These are phyloP conservation scores for Albula glossodonta DNA, from an alignment of 2,113 vertebrate genomes.

Conservation along the genomic window DNA sequence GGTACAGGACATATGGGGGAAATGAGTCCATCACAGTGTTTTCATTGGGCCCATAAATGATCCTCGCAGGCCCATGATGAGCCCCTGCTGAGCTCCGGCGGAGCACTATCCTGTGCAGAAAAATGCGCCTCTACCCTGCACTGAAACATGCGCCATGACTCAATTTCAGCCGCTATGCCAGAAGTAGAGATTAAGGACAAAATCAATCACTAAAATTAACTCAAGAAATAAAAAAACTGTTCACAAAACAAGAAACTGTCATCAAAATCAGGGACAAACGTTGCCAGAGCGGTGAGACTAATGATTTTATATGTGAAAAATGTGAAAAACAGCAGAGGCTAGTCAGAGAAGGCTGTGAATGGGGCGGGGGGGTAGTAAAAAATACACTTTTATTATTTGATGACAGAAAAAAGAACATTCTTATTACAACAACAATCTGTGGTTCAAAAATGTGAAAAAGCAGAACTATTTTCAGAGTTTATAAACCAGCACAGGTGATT, in stretches of 20 bases:
- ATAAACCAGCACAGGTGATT: too few species aligned
- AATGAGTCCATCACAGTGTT: neutral
- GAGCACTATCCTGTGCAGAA: too few species aligned
- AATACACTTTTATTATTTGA: too few species aligned
- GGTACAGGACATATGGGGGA: neutral
- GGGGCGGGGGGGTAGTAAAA: too few species aligned
- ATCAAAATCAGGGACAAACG: neutral
- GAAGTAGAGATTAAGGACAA: neutral
- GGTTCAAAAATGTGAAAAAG: too few species aligned
- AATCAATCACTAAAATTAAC: neutral
- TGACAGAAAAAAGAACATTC: too few species aligned
- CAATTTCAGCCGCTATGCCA: neutral
- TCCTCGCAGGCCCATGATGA: neutral
- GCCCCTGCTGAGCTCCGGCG: neutral
- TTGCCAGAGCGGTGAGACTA: too few species aligned
- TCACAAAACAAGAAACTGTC: neutral
- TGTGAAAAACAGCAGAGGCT: too few species aligned
- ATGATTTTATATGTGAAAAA: too few species aligned
- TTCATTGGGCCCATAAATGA: neutral
- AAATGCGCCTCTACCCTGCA: neutral
- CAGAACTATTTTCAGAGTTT: too few species aligned
- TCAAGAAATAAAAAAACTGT: neutral
- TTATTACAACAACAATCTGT: too few species aligned
- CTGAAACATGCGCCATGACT: neutral
- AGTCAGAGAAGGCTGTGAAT: too few species aligned